Conservation (phyloP, 1,140 invertebrate genomes). For the Geopemphigus sp. region DNA sequence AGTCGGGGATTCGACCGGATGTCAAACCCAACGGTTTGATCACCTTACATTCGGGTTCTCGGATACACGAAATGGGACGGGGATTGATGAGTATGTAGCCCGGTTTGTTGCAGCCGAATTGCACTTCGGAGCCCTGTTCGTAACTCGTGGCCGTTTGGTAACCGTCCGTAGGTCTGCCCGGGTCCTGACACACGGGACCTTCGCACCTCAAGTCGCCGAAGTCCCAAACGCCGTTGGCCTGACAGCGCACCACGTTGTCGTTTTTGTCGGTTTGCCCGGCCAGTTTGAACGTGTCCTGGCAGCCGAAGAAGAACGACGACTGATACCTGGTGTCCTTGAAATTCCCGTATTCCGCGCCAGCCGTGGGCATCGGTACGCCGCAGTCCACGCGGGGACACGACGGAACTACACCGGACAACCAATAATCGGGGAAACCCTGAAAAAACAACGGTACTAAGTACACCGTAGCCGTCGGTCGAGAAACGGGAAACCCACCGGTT, state of each 20-base stretch:
- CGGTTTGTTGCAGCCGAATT: slow-evolving; percentile 83
- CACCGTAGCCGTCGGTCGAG: too few relatives aligned
- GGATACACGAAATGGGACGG: slow-evolving; percentile 83
- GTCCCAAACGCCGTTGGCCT: slow-evolving; percentile 91
- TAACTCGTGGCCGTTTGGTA: slow-evolving; percentile 85
- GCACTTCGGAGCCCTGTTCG: slow-evolving; percentile 85
- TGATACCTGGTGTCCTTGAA: slow-evolving; percentile 84
- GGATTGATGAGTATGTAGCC: slow-evolving; percentile 92
- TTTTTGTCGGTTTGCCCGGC: slow-evolving; percentile 87
- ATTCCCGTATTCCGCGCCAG: slow-evolving; percentile 89
- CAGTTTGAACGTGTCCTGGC: slow-evolving; percentile 91
- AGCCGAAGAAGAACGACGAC: slow-evolving; percentile 93
- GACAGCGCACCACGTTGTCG: slow-evolving; percentile 89
- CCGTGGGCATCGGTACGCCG: slow-evolving; percentile 78
- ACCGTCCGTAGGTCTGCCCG: slow-evolving; percentile 88
- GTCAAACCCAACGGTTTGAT: slow-evolving; percentile 87
- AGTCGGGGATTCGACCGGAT: slow-evolving; percentile 88
- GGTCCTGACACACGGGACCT: slow-evolving; percentile 93
- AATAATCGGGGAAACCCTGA: slow-evolving; percentile 82
- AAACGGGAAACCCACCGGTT: slow-evolving; percentile 65
- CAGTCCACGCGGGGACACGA: slow-evolving; percentile 85
- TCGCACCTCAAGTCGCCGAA: slow-evolving; percentile 94
- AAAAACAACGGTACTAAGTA: too few relatives aligned
- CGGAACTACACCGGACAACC: slow-evolving; percentile 82
- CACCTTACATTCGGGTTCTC: slow-evolving; percentile 90